A percentile compares a stretch with the other conserved stretches of the same genome.
phyloP scores from a whole-genome alignment of 2,888 invertebrate species.

The Heliconius sara region DNA sequence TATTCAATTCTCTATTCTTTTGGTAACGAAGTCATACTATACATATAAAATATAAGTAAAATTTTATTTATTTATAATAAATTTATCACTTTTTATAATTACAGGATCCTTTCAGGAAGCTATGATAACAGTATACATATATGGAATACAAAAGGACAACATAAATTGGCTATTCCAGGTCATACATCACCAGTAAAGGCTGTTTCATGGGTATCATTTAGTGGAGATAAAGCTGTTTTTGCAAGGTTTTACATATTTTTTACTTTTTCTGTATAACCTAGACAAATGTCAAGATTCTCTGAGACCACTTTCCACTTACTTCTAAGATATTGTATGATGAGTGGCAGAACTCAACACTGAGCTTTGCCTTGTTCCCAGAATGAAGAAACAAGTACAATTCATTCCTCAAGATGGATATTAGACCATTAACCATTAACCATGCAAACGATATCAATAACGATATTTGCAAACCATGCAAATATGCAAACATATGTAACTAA shows the following conservation, averaged over 20 bases:
- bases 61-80: neutral
- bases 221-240: conserved; percentile 86
- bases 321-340: too few relatives aligned
- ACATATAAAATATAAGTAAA: neutral
- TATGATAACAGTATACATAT: conserved; percentile 96
- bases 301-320: too few relatives aligned
- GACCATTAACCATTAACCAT: too few relatives aligned
- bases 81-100: conserved; percentile 44
- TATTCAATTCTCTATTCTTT: neutral
- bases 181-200: conserved; percentile 95
- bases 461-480: too few relatives aligned
- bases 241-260: conserved; percentile 81
- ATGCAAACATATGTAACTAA: neutral
- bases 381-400: too few relatives aligned
- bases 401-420: too few relatives aligned
- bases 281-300: too few relatives aligned
- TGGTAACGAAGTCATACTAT: neutral
- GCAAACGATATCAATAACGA: too few relatives aligned
- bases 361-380: too few relatives aligned
- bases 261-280: neutral
- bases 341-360: too few relatives aligned
- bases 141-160: conserved; percentile 94
- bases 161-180: conserved; percentile 92
- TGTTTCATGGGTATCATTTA: conserved; percentile 92
- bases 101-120: conserved; percentile 94